Base-by-base conservation (phyloP, 2,888 invertebrate species). In the Allophyes oxyacanthae region DNA sequence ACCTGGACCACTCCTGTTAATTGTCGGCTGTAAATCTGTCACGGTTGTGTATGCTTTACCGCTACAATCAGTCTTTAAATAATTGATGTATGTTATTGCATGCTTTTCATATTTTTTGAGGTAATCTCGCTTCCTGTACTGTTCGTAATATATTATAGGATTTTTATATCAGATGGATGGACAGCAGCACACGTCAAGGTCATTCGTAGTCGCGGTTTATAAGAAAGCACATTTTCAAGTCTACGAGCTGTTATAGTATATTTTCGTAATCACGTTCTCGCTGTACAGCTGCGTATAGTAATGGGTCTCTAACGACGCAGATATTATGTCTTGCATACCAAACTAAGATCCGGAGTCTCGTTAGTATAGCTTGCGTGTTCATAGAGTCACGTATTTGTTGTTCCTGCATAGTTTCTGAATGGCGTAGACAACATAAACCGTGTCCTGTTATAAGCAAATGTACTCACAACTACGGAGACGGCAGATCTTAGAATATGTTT, bases 1-100 rank as follows among this genome's bases (percentile, higher is more conserved):
- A 70, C 70, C 70, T 73, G 64, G 64, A 33, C 42, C 46, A 37
- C 55, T 53, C 28, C 37, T 46, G 70, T 36, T 72, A 53, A 72
- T 70, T 61, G 70, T 62, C 32, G 56, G 56, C 65, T 53, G 65
- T 75, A 76, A 70, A 77, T 74, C 70, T 70, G 69, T 75, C 78
- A 55, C 46, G 53, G 43, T 43, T 53, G 46, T 55, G 44, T 53
- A 42, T 57, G 43, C 32, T 55, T 26, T 37, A 15, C 13, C n/a
- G 46, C 11, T 15, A 40, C 28, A 37, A 60, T 44, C 28, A 14
- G 15, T 43, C 28, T 53, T 20, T 26, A 25, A 14, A 32, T 30
- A 7, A 33, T 32, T 10, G 8, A 28, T 33, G 14, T 60, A 44
- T 52, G 36, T 51, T 54, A 43, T 55, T 46, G 8, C 11, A 8